Evolutionary conservation across 23 tunicate genomes (phyloP).

Genomic region (Oikopleura albicans): DNA sequence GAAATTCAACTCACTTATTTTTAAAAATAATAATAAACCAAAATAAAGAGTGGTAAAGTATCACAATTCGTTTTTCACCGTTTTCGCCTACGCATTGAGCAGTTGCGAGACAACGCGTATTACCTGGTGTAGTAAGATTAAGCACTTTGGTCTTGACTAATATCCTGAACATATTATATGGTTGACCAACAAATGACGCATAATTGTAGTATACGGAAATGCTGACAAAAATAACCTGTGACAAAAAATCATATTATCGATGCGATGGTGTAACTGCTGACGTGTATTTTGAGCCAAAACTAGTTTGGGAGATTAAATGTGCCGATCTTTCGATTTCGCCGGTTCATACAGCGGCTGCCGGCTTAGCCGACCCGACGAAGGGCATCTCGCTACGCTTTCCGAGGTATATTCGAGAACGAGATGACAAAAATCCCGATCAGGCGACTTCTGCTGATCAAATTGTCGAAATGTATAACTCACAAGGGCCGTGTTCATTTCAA

Average conservation of each 20-base stretch:
- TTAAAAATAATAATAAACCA: too few species aligned
- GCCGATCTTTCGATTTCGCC: conserved; percentile 97
- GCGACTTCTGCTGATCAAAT: conserved; percentile 30
- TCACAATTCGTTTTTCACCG: too few species aligned
- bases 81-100: too few species aligned
- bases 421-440: conserved; percentile 83
- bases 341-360: conserved; percentile 90
- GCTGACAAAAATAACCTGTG: neutral
- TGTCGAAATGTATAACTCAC: conserved; percentile 8
- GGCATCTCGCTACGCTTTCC: conserved; percentile 95
- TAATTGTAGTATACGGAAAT: neutral
- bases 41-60: too few species aligned
- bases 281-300: conserved; percentile 80
- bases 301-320: conserved; percentile 95
- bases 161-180: too few species aligned
- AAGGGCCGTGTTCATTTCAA: neutral
- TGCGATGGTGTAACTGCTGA: conserved; percentile 66
- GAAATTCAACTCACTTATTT: too few species aligned
- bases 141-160: too few species aligned
- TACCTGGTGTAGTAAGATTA: too few species aligned
- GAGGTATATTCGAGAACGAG: conserved; percentile 64
- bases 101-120: too few species aligned
- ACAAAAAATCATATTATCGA: conserved; percentile 20
- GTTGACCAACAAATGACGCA: too few species aligned
- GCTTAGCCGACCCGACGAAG: conserved; percentile 30